phyloP scores from a whole-genome alignment of 2,113 vertebrate species.

The Ranitomeya variabilis region DNA sequence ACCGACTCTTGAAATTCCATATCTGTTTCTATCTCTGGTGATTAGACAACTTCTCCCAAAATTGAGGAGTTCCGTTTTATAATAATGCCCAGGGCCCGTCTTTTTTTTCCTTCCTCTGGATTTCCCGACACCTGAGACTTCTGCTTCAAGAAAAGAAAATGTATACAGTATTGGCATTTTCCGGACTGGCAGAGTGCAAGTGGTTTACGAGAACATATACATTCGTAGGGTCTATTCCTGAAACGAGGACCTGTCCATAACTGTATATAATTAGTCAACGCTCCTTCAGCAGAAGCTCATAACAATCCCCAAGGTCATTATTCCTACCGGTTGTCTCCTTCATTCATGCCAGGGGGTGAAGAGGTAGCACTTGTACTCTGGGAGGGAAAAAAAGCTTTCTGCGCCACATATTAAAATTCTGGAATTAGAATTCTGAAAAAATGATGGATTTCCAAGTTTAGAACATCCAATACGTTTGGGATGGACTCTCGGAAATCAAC shows the following conservation, averaged over 20 bases:
- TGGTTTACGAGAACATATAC: not conserved
- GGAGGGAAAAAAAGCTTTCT: no score
- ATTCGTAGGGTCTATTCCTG: not conserved
- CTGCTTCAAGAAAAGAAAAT: not conserved
- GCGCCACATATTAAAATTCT: no score
- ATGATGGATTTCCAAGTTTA: no score
- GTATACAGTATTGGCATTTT: not conserved
- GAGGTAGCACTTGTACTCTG: not conserved
- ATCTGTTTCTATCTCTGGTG: not conserved
- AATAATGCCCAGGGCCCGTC: no score
- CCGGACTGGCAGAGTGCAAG: not conserved
- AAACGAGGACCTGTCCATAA: not conserved
- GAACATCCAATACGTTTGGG: no score
- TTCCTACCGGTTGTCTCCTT: not conserved
- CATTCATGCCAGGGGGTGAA: not conserved
- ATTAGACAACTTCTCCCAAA: no score
- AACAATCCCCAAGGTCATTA: not conserved
- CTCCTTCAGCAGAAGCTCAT: not conserved
- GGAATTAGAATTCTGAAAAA: no score
- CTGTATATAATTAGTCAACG: conserved; percentile 17
- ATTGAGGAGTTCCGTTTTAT: no score
- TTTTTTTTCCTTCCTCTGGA: not conserved
- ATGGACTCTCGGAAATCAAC: no score
- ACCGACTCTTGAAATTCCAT: not conserved
- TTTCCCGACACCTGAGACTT: not conserved